These are phyloP conservation scores for Manis javanica DNA, from an alignment of 2,797 vertebrate species.

Conservation along the genomic window DNA sequence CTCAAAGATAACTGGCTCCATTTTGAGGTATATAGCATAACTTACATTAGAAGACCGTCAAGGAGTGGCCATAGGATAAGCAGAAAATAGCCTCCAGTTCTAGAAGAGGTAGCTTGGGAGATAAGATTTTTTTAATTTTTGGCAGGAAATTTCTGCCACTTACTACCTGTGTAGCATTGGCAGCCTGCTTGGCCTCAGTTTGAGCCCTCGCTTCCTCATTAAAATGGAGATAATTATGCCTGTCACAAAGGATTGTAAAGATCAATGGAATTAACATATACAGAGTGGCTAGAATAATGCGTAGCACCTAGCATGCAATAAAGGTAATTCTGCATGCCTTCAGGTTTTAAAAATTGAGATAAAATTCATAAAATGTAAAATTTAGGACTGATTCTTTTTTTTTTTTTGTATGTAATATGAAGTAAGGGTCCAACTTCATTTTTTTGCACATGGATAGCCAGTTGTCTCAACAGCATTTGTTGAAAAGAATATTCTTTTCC, in stretches of 20 bases:
- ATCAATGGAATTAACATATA: neutral
- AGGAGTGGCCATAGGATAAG: neutral
- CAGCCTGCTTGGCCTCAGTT: neutral
- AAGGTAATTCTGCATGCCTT: neutral
- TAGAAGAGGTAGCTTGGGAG: neutral
- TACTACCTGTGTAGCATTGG: neutral
- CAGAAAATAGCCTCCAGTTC: constrained; percentile 1
- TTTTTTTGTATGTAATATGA: neutral
- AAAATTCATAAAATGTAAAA: neutral
- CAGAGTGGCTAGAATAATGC: neutral
- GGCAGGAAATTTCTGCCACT: neutral
- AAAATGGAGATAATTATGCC: neutral
- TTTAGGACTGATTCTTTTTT: neutral
- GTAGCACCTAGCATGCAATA: neutral
- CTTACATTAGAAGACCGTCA: neutral
- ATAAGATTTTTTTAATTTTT: neutral
- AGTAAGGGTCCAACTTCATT: neutral
- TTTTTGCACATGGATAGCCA: neutral
- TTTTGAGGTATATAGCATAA: neutral
- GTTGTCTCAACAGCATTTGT: neutral
- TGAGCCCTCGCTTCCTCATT: neutral
- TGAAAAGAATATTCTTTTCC: neutral
- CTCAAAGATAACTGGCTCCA: neutral
- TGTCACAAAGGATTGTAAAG: neutral
- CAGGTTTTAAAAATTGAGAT: neutral